A percentile compares a stretch with the other conserved stretches of the same genome.
Conservation (phyloP, 2,888 invertebrate genomes). For the Horisme vitalbata region DNA sequence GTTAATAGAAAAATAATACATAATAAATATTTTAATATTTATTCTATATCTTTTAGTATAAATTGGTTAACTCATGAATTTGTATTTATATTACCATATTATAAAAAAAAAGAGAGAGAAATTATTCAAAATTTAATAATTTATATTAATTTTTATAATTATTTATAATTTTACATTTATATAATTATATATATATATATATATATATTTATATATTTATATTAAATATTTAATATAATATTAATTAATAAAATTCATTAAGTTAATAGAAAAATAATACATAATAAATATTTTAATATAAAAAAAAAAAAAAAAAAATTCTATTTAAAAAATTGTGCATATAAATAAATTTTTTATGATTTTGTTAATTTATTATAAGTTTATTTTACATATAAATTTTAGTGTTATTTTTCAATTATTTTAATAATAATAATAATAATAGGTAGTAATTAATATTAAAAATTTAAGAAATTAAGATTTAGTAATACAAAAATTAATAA, state of each 20-base stretch:
- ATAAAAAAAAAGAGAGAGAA: slow-evolving; percentile 35
- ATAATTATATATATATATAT: slow-evolving; percentile 5
- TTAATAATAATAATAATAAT: slow-evolving; percentile 58
- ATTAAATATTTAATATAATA: slow-evolving; percentile 12
- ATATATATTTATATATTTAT: slow-evolving; percentile 5
- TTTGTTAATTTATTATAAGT: slow-evolving; percentile 71
- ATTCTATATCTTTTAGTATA: slow-evolving; percentile 30
- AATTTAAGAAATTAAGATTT: slow-evolving; percentile 84
- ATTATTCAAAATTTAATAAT: slow-evolving; percentile 37
- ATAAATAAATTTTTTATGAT: slow-evolving; percentile 76
- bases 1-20: slow-evolving; percentile 35
- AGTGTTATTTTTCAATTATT: slow-evolving; percentile 62
- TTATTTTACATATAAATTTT: slow-evolving; percentile 83
- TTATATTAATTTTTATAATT: slow-evolving; percentile 21
- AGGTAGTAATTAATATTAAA: slow-evolving; percentile 77
- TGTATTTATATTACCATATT: slow-evolving; percentile 42
- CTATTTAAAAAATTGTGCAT: slow-evolving; percentile 45
- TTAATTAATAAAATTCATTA: slow-evolving; percentile 12
- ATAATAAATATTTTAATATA: slow-evolving; percentile 29
- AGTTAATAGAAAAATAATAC: slow-evolving; percentile 5
- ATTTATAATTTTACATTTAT: slow-evolving; percentile 14
- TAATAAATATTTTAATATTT: slow-evolving; percentile 38
- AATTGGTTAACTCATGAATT: slow-evolving; percentile 37
- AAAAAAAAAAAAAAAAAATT: slow-evolving; percentile 64
- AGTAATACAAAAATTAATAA: slow-evolving; percentile 82